Percentiles rank a stretch among this genome's conserved stretches.
Conservation (phyloP, 2,113 vertebrate species). For the Dipodomys ordii region DNA sequence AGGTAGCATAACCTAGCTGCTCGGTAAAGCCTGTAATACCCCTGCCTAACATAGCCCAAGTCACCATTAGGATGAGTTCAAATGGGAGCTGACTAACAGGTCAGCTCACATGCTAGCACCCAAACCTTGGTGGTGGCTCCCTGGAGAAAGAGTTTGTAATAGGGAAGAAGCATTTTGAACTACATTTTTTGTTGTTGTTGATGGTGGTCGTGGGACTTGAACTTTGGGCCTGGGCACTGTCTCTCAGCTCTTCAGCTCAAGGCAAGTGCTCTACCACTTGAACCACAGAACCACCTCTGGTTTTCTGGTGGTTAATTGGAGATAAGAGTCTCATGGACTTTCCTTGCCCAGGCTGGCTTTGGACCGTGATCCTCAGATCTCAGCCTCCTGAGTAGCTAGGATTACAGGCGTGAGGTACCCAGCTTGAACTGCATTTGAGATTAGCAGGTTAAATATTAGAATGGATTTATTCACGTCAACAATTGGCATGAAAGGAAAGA, state of each 20-base stretch:
- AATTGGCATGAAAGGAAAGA: background rate
- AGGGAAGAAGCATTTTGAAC: background rate
- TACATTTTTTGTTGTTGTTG: background rate
- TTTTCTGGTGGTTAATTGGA: too few relatives aligned
- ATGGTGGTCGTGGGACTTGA: too few relatives aligned
- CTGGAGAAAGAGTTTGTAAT: background rate
- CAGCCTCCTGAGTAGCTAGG: too few relatives aligned
- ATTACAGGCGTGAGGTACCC: too few relatives aligned
- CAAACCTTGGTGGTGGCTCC: background rate
- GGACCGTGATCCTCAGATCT: too few relatives aligned
- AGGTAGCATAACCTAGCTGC: rapidly evolving
- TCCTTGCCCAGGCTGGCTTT: too few relatives aligned
- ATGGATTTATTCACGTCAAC: background rate
- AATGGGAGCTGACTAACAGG: background rate
- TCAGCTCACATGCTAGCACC: background rate
- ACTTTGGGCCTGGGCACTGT: too few relatives aligned
- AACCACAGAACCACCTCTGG: too few relatives aligned
- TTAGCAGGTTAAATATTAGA: background rate
- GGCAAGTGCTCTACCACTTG: too few relatives aligned
- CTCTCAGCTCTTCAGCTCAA: too few relatives aligned
- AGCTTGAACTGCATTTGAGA: background rate
- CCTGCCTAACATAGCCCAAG: background rate
- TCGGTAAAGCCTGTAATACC: background rate
- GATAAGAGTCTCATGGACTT: too few relatives aligned
- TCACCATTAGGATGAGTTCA: rapidly evolving